Evolutionary conservation across 2,888 invertebrate species (phyloP), one percentile per base, ranked within the genome.

Genomic region (Drosophila pseudotalamancana): DNA sequence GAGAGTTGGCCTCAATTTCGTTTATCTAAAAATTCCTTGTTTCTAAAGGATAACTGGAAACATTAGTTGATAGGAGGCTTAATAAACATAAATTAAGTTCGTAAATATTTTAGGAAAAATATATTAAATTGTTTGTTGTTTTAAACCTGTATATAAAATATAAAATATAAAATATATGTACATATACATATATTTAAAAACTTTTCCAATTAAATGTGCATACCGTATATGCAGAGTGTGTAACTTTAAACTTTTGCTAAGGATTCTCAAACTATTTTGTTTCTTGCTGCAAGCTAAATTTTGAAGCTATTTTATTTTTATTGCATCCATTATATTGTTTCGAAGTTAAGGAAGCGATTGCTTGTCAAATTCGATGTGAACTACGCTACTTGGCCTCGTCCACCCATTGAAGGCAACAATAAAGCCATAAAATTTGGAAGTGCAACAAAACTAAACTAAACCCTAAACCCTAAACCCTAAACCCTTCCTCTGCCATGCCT

Each of bases 341-440:
- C 49, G 46, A 29, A 54, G 53, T 49, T 57, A 23, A 49, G 45
- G 56, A 40, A 46, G 50, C 43, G 43, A 67, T 48, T 68, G 45
- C 68, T 59, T 60, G 68, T 59, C 72, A 62, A 72, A 63, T 72
- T 68, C 57, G 53, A 53, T 51, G 72, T 51, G 43, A 72, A 72
- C 72, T 62, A 60, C 49, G 35, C 70, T 70, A 43, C 54, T 37
- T 45, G 27, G 61, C 66, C 72, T 68, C 77, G 75, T 72, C 76
- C 55, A 55, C 54, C 64, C 60, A 80, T 74, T 59, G 66, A 48
- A 45, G 63, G 80, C 64, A 73, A 60, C 79, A 69, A 80, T 79
- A 79, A 77, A 71, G 83, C 83, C 74, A 80, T 80, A 74, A 80
- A 80, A 80, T 62, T 71, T 74, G 77, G 79, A 83, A 74, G 77